These are phyloP conservation scores for Microctonus aethiopoides DNA, from an alignment of 2,888 invertebrate species.

Conservation along the genomic window DNA sequence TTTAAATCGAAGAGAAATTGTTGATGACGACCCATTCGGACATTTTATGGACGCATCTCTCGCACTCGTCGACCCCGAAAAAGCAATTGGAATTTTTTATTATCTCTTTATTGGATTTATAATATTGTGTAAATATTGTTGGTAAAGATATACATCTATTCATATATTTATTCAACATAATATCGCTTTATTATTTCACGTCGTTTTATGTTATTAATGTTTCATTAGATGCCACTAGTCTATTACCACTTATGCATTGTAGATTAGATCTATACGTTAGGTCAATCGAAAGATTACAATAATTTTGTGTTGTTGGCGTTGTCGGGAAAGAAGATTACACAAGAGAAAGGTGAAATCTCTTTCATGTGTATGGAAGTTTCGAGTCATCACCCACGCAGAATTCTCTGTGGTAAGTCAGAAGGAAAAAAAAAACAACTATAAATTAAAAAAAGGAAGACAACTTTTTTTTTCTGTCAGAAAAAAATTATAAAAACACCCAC, in stretches of 20 bases:
- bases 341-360: slow-evolving; percentile 34
- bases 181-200: neutral
- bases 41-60: slow-evolving; percentile 5
- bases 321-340: slow-evolving; percentile 15
- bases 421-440: neutral
- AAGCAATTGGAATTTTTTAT: slow-evolving; percentile 10
- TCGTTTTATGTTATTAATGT: slow-evolving; percentile 1
- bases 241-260: neutral
- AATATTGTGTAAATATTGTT: neutral
- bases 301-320: slow-evolving; percentile 17
- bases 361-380: neutral
- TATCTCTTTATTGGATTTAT: neutral
- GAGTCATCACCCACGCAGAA: slow-evolving; percentile 16
- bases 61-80: slow-evolving; percentile 9
- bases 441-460: neutral
- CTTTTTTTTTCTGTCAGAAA: neutral
- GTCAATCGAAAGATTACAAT: slow-evolving; percentile 14
- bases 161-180: neutral
- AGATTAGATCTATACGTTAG: slow-evolving; percentile 10
- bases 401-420: neutral
- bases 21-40: neutral
- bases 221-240: neutral
- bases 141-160: neutral
- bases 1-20: slow-evolving; percentile 13
- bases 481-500: neutral